Percentiles rank a stretch among this genome's conserved stretches.
These are phyloP conservation scores for Eulacestoma nigropectus DNA, from an alignment of 2,113 vertebrate species.

Conservation along the genomic window DNA sequence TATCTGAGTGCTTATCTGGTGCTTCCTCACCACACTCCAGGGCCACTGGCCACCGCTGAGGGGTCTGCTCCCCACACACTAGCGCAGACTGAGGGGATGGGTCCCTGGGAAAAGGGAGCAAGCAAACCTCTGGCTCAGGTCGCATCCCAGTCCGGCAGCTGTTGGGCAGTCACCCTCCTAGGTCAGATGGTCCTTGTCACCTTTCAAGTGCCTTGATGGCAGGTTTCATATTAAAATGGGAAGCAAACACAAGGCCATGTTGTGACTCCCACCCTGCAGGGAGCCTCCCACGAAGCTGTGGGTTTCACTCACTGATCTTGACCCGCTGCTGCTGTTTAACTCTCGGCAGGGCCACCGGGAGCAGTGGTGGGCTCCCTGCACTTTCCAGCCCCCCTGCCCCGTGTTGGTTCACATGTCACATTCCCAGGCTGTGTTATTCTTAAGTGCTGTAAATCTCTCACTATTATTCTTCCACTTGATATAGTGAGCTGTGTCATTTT, in stretches of 20 bases:
- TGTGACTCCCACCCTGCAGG: background rate
- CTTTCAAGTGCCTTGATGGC: rapidly evolving
- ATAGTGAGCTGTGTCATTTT: slow-evolving; percentile 75
- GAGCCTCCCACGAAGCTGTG: background rate
- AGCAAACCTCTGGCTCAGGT: background rate
- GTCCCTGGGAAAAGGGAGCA: no score
- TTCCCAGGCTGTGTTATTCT: slow-evolving; percentile 48
- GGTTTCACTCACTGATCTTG: background rate
- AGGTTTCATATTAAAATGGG: rapidly evolving
- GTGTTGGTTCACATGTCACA: background rate
- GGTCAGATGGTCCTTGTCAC: rapidly evolving
- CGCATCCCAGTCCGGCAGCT: rapidly evolving
- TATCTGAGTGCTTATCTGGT: background rate
- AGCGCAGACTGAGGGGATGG: rapidly evolving
- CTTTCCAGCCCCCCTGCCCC: background rate
- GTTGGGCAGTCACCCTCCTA: background rate
- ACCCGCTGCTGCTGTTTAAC: rapidly evolving
- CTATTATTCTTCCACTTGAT: slow-evolving; percentile 70
- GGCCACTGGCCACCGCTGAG: rapidly evolving
- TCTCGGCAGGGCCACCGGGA: rapidly evolving
- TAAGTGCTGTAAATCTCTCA: slow-evolving; percentile 68
- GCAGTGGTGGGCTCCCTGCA: background rate
- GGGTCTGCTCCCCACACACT: background rate
- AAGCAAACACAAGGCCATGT: rapidly evolving
- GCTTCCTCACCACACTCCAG: rapidly evolving